Conservation (phyloP, 2,113 vertebrate genomes). For the Tupaia chinensis region DNA sequence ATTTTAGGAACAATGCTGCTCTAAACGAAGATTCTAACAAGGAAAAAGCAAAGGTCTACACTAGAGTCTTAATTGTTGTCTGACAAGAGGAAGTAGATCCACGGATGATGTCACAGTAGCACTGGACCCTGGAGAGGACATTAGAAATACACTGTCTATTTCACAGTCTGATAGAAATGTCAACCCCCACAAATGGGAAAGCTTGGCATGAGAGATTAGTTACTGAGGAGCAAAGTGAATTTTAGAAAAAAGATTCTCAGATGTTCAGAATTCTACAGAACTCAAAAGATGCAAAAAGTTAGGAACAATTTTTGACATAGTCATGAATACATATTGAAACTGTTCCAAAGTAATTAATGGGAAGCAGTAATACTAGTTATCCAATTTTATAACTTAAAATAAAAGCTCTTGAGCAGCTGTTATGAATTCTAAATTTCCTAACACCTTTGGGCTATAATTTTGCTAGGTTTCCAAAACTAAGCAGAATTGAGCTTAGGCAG, state of each 20-base stretch:
- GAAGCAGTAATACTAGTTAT: conserved; percentile 49
- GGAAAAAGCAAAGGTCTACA: conserved; percentile 18
- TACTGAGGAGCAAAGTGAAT: neutral
- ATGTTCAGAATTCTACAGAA: conserved; percentile 51
- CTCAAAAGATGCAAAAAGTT: conserved; percentile 37
- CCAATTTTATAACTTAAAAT: conserved; percentile 1
- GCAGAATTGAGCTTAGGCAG: conserved; percentile 26
- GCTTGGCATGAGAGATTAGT: neutral
- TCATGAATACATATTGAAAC: conserved; percentile 49
- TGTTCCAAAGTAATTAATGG: conserved; percentile 53
- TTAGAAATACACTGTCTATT: neutral
- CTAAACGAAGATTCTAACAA: neutral
- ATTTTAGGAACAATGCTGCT: neutral
- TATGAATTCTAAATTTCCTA: conserved; percentile 56
- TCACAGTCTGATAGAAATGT: neutral
- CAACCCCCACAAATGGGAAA: neutral
- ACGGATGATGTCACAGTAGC: neutral
- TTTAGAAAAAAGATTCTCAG: neutral
- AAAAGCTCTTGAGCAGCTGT: conserved; percentile 42
- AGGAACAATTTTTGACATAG: conserved; percentile 43
- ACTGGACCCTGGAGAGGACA: neutral
- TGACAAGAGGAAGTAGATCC: neutral
- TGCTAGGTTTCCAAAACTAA: conserved; percentile 51
- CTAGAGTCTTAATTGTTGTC: neutral
- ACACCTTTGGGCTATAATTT: conserved; percentile 61